Base-by-base conservation (phyloP, 1,140 invertebrate genomes). In the Drosophila sproati region DNA sequence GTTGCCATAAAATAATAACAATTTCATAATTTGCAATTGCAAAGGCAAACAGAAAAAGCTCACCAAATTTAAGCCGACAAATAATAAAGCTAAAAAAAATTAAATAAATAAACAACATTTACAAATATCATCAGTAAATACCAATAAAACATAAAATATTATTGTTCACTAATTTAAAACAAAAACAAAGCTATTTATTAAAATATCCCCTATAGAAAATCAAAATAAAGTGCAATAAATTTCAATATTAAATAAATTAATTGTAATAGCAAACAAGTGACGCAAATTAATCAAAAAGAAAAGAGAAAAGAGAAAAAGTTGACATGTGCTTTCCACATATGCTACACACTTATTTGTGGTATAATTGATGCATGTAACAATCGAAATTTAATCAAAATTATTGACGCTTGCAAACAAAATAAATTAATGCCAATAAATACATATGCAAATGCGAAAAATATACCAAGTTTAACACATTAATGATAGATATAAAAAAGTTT, bases 401-500 rank as follows among this genome's bases (percentile, higher is more conserved):
- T 60, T 64, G 64, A 73, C 64, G 47, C 59, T 74, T 39, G 28
- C 4, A 45, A 32, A n/a, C 32, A 59, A 41, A 51, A 43, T 6
- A 45, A 45, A 67, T 29, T 48, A n/a, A 47, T 57, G 20, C 60
- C 50, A 43, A 3, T 32, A 68, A 32, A 68, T 32, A 37, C 41
- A 20, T n/a, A 55, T 56, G 52, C 37, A 70, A 62, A 62, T 59
- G 4, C 5, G 59, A 0, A 51, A 39, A 61, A 45, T 70, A 64
- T 37, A 43, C 28, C 10, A 61, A 32, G 20, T 34, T 34, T 60
- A 29, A 47, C 59, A 63, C 67, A 76, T 69, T 69, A 71, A 59
- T 76, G 48, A 80, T 32, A 56, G 39, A 63, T 56, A 41, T 55
- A 61, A 63, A 82, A 76, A 70, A 39, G n/a, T 31, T 75, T 82